Base-by-base conservation (phyloP, 2,888 invertebrate genomes). In the Lordiphosa fenestrarum region DNA sequence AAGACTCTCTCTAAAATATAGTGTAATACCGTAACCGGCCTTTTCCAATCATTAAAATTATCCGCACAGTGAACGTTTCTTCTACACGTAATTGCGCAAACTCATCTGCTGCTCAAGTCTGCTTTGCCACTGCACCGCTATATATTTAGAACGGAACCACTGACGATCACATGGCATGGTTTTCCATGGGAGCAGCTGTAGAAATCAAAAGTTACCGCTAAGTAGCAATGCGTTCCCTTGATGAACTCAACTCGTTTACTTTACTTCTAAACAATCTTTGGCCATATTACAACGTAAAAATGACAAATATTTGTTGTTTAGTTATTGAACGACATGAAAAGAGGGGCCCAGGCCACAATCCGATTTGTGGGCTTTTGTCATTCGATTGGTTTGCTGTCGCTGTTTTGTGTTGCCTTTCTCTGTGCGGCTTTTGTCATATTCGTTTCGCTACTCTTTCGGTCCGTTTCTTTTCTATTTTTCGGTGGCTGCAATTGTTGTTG, bases 321-420 rank as follows among this genome's bases (percentile, higher is more conserved):
- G 78, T 68, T 78, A 71, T 73, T 73, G 73, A 74, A 67, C 73
- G 69, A 53, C 70, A 61, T 75, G 69, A 80, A 80, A 72, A 66
- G 73, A 71, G 59, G 39, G 30, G 51, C 68, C 66, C 64, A 69
- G 69, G 60, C 70, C 69, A 75, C 80, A 84, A 84, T 81, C 80
- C 83, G 81, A 84, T 85, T 83, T 83, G 73, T 71, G 76, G 72
- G 73, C 73, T 81, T 84, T 84, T 75, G 77, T 80, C 59, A 56
- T 63, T 74, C 69, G 73, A 77, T 77, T 81, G 71, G 63, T 65
- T 66, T 46, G 68, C 66, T 69, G 58, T 62, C 53, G 55, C 63
- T 64, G 59, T 59, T 63, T 63, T 54, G 59, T 65, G 52, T 71
- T 70, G 74, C 77, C 81, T 81, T 77, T 81, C 77, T 73, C 81